phyloP scores from a whole-genome alignment of 2,888 invertebrate species.

The Patella ulyssiponensis region DNA sequence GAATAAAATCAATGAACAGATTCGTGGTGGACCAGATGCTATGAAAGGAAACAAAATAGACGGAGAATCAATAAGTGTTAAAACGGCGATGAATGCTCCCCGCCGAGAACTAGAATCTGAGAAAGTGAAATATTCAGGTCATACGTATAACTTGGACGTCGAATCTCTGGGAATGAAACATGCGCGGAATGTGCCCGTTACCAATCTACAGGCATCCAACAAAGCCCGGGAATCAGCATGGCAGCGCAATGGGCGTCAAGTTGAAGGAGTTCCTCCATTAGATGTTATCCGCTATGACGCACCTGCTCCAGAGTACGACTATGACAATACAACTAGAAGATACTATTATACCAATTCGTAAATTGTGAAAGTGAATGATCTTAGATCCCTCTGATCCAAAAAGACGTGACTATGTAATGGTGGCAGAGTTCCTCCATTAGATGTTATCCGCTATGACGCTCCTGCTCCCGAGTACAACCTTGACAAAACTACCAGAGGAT shows the following conservation, averaged over 20 bases:
- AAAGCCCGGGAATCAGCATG: constrained; percentile 49
- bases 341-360: too few species aligned
- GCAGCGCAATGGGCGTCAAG: constrained; percentile 48
- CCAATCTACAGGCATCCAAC: constrained; percentile 48
- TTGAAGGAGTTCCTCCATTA: constrained; percentile 38
- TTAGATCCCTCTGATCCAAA: too few species aligned
- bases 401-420: too few species aligned
- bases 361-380: too few species aligned
- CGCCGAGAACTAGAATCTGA: background rate
- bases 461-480: constrained; percentile 43
- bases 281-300: constrained; percentile 49
- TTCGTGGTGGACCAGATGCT: constrained; percentile 47
- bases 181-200: constrained; percentile 47
- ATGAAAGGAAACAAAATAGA: constrained; percentile 19
- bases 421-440: constrained; percentile 35
- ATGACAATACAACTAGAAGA: too few species aligned
- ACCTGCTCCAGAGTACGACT: constrained; percentile 43
- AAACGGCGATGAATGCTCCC: constrained; percentile 17
- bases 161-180: constrained; percentile 30
- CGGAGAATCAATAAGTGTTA: constrained; percentile 5
- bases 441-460: constrained; percentile 47
- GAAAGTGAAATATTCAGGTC: background rate
- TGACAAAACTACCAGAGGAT: too few species aligned
- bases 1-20: constrained; percentile 50
- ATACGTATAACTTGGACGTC: constrained; percentile 20